Evolutionary conservation across 2,888 invertebrate genomes (phyloP).

Genomic region (Dorcus hopei): DNA sequence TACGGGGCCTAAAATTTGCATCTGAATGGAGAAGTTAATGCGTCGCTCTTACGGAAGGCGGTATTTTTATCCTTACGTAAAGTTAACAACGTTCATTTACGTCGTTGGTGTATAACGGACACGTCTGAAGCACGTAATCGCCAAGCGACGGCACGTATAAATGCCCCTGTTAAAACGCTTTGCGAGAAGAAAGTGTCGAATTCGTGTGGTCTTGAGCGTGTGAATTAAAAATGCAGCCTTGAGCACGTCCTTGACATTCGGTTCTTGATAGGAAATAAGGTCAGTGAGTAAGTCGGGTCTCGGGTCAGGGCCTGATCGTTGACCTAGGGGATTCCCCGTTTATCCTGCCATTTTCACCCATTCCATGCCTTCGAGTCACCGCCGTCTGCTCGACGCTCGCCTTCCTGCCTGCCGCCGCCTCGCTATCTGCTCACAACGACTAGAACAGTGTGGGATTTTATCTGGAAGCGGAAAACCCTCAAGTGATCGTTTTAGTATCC

Average conservation of each 20-base stretch:
- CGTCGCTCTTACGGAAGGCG: no score
- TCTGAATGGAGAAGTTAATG: no score
- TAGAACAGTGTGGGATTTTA: slow-evolving; percentile 21
- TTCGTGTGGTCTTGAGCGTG: slow-evolving; percentile 2
- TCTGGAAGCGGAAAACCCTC: slow-evolving; percentile 19
- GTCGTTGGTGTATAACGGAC: no score
- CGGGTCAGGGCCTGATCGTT: slow-evolving; percentile 46
- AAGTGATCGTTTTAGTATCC: slow-evolving; percentile 22
- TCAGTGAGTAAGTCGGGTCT: slow-evolving; percentile 40
- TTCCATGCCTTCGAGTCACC: slow-evolving; percentile 23
- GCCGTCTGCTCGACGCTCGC: slow-evolving; percentile 16
- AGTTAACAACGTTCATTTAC: no score
- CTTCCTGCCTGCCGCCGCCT: slow-evolving; percentile 10
- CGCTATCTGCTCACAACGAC: slow-evolving; percentile 12
- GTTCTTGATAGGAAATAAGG: slow-evolving; percentile 31
- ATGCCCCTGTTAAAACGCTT: no score
- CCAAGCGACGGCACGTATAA: no score
- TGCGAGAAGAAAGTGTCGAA: not conserved
- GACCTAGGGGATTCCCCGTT: slow-evolving; percentile 44
- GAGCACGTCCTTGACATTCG: slow-evolving; percentile 29
- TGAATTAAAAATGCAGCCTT: slow-evolving; percentile 22
- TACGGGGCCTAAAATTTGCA: no score
- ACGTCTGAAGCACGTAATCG: no score
- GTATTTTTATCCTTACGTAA: no score
- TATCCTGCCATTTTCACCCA: slow-evolving; percentile 38